Evolutionary conservation across 1,140 invertebrate species (phyloP), one percentile per base, ranked within the genome.

Genomic region (Tetragnatha versicolor): DNA sequence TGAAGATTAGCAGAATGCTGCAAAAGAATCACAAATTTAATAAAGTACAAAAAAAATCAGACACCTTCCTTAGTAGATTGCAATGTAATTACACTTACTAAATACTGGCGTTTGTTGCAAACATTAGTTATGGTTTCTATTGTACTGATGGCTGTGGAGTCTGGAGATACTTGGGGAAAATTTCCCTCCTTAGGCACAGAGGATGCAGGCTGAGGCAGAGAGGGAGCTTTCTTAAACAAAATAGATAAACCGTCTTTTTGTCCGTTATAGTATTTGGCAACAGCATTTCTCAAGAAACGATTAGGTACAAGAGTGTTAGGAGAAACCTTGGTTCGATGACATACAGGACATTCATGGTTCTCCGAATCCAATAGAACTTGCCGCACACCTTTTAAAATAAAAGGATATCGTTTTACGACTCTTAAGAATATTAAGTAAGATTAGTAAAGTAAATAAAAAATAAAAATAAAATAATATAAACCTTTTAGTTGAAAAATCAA

Each of bases 281-380:
- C 95, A 12, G 93, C 92, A 83, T 92, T 94, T 35, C 96, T 88
- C 58, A 98, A 85, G 87, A 94, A 97, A 63, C 94, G 88, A 85
- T 98, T 98, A 0, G 96, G 95, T 81, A 98, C 96, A 14, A 98
- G 88, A 4, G 93, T 94, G 66, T 94, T 94, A 0, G 96, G 95
- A 0, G 94, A 95, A 63, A 97, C 93, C 83, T 95, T 94, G 82
- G 93, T 94, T 85, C 96, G 93, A 49, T 93, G 91, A 85, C 97
- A 98, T 83, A 93, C 92, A 10, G 96, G 96, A 87, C 97, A 99
- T 84, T 96, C 92, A 81, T 96, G 93, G 73, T 97, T 93, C 83
- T 98, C 96, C 1, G 94, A 96, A 83, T 98, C 96, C 49, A 97
- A 84, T 20, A 98, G 86, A 66, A 91, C 91, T 73, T 91, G 93